These are phyloP conservation scores for Dicrurus megarhynchus DNA, from an alignment of 2,113 vertebrate genomes.

Conservation along the genomic window DNA sequence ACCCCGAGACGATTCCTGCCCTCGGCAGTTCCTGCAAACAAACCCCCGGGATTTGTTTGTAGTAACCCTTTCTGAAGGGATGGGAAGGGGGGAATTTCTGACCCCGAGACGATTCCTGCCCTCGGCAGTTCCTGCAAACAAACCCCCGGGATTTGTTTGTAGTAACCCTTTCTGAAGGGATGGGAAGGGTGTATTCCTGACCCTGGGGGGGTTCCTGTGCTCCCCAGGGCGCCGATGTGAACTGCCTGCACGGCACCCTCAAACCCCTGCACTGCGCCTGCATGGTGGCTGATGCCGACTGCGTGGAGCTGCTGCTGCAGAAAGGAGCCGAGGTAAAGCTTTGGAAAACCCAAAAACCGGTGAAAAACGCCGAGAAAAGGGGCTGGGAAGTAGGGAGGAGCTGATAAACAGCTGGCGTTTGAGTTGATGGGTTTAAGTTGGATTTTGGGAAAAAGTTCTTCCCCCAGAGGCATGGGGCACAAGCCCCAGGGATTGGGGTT, in stretches of 20 bases:
- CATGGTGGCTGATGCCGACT: slow-evolving; percentile 95
- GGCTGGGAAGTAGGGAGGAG: accelerated
- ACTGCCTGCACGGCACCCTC: slow-evolving; percentile 93
- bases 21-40: neutral
- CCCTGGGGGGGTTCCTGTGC: neutral
- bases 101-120: accelerated
- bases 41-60: neutral
- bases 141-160: neutral
- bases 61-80: neutral
- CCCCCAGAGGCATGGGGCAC: neutral
- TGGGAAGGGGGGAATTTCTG: neutral
- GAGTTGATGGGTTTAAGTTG: neutral
- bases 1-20: neutral
- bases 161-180: neutral
- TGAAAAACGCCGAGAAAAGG: accelerated
- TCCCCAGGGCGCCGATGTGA: slow-evolving; percentile 90
- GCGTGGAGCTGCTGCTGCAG: slow-evolving; percentile 91
- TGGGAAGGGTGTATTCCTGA: no score
- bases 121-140: neutral
- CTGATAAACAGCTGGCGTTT: neutral
- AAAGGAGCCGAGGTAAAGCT: slow-evolving; percentile 86
- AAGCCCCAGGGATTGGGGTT: neutral
- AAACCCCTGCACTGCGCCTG: slow-evolving; percentile 97
- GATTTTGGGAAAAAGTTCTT: neutral
- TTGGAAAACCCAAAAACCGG: accelerated